Conservation (phyloP, 2,113 vertebrate genomes). For the Penelope pileata region DNA sequence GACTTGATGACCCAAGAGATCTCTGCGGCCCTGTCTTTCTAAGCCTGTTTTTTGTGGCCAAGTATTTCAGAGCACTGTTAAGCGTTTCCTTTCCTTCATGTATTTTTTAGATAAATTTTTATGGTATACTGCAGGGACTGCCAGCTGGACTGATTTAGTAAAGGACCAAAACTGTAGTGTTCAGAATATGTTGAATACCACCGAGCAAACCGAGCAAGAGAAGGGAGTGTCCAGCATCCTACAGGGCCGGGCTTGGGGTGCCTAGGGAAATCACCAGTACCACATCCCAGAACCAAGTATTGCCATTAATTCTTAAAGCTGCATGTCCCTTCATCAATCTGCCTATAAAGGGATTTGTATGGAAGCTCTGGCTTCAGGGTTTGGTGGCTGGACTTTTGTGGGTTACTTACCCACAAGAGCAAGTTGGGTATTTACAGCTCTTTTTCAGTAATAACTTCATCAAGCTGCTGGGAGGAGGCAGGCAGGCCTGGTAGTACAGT, state of each 20-base stretch:
- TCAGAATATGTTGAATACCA: neutral
- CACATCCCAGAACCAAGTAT: neutral
- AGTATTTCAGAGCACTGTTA: neutral
- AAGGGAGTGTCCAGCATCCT: neutral
- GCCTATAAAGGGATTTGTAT: neutral
- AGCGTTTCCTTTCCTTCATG: constrained; percentile 22
- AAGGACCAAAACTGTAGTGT: neutral
- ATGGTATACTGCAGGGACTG: neutral
- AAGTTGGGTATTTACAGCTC: neutral
- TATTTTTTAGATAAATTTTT: constrained; percentile 19
- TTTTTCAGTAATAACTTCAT: constrained; percentile 4
- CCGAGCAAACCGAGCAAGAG: neutral
- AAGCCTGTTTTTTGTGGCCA: constrained; percentile 10
- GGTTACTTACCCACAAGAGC: neutral
- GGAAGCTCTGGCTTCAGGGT: neutral
- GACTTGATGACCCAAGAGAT: constrained; percentile 25
- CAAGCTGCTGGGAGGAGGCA: neutral
- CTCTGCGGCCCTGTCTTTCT: neutral
- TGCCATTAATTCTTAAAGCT: constrained; percentile 7
- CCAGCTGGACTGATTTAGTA: neutral
- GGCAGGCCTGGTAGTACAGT: neutral
- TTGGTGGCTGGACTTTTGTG: neutral
- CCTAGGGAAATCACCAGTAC: neutral
- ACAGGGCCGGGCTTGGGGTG: neutral
- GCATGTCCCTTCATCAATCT: neutral